These are phyloP conservation scores for Hoplias malabaricus DNA, from an alignment of 2,113 vertebrate genomes.

Conservation along the genomic window DNA sequence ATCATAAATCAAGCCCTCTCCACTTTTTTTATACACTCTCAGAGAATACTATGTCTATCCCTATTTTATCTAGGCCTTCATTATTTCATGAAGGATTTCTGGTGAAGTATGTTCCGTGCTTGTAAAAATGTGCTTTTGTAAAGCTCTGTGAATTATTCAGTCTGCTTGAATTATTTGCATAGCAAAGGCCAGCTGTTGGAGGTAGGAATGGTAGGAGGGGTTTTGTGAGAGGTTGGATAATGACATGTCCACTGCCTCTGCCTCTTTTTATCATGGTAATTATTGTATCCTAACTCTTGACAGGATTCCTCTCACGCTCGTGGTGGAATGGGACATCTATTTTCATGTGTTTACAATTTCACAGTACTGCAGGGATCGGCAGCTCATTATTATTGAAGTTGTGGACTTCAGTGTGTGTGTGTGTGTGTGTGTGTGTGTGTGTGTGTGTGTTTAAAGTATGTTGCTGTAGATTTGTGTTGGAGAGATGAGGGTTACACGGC, in stretches of 20 bases:
- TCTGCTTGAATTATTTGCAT: conserved; percentile 51
- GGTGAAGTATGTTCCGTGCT: conserved; percentile 42
- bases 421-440: too few relatives aligned
- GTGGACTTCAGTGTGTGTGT: too few relatives aligned
- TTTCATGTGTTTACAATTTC: conserved; percentile 5
- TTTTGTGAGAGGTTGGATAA: not conserved
- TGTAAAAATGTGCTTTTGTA: conserved; percentile 9
- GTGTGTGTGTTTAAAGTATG: too few relatives aligned
- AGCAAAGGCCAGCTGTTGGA: conserved; percentile 40
- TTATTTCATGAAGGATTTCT: conserved; percentile 47
- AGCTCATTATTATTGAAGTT: not conserved
- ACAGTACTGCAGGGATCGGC: not conserved
- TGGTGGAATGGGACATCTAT: not conserved
- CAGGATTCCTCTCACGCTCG: not conserved
- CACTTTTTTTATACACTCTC: conserved; percentile 9
- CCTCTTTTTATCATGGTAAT: conserved; percentile 37
- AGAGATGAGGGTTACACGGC: not conserved
- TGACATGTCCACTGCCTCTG: conserved; percentile 27
- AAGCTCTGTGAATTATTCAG: conserved; percentile 64
- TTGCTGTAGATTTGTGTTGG: not conserved
- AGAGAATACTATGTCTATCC: conserved; percentile 5
- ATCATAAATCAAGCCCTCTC: conserved; percentile 28
- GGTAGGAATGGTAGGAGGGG: conserved; percentile 9
- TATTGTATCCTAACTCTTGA: conserved; percentile 36
- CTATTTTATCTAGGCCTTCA: conserved; percentile 43